A percentile compares a stretch with the other conserved stretches of the same genome.
These are phyloP conservation scores for Crossocerus cetratus DNA, from an alignment of 2,888 invertebrate species.

Conservation along the genomic window DNA sequence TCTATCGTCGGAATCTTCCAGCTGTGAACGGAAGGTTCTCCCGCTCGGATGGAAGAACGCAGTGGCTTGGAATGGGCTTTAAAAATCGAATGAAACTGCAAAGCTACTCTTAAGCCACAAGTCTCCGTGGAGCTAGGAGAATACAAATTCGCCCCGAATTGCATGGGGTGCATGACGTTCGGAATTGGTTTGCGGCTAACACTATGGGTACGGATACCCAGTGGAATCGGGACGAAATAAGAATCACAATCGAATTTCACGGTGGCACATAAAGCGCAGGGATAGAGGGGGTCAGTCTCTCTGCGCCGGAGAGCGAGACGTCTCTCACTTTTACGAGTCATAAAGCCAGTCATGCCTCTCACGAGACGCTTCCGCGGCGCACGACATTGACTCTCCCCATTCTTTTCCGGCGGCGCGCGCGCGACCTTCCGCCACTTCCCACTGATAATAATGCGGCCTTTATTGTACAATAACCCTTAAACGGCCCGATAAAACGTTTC, in stretches of 20 bases:
- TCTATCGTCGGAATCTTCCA: conserved; percentile 41
- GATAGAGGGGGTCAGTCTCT: neutral
- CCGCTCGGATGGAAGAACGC: too few species aligned
- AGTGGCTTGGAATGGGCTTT: too few species aligned
- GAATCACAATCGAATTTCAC: conserved; percentile 40
- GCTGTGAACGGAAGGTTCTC: conserved; percentile 6
- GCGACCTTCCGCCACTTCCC: conserved; percentile 66
- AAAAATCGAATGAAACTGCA: too few species aligned
- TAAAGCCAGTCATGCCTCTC: conserved; percentile 75
- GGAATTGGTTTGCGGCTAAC: too few species aligned
- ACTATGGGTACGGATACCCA: too few species aligned
- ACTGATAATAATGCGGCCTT: conserved; percentile 77
- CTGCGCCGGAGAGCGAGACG: conserved; percentile 57
- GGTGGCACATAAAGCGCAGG: conserved; percentile 26
- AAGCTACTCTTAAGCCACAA: too few species aligned
- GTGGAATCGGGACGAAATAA: conserved; percentile 1
- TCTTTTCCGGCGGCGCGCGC: conserved; percentile 49
- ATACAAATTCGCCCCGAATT: too few species aligned
- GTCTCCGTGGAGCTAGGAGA: too few species aligned
- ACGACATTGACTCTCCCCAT: conserved; percentile 42
- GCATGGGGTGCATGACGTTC: too few species aligned
- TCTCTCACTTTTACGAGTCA: conserved; percentile 74
- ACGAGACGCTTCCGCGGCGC: conserved; percentile 66
- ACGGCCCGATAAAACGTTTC: conserved; percentile 74
- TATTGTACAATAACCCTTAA: conserved; percentile 77